A percentile compares a stretch with the other conserved stretches of the same genome.
Evolutionary conservation across 2,797 vertebrate species (phyloP).

Genomic region (Orestias chungarensis): DNA sequence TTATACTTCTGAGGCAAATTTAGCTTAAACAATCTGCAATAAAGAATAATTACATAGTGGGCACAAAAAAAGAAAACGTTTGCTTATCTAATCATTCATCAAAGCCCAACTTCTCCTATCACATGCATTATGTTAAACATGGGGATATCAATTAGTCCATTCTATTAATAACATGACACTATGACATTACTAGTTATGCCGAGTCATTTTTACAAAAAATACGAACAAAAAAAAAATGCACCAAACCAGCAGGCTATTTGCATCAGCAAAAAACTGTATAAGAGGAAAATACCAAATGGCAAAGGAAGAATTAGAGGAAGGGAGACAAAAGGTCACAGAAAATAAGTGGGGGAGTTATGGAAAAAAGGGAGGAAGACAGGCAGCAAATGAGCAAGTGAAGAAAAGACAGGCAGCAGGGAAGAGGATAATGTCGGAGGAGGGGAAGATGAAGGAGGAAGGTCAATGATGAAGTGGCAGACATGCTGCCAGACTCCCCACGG

Average conservation of each 20-base stretch:
- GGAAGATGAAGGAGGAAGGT: slow-evolving; percentile 59
- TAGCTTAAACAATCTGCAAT: no score
- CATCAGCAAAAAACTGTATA: slow-evolving; percentile 19
- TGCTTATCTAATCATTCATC: no score
- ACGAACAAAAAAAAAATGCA: slow-evolving; percentile 32
- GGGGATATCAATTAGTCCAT: no score
- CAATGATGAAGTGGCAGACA: slow-evolving; percentile 63
- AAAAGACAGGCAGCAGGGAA: slow-evolving; percentile 25
- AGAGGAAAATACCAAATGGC: slow-evolving; percentile 6
- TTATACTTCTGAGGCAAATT: no score
- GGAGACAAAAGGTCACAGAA: slow-evolving; percentile 37
- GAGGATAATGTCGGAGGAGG: slow-evolving; percentile 48
- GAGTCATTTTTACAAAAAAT: slow-evolving; percentile 41
- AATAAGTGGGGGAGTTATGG: slow-evolving; percentile 20
- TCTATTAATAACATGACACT: no score
- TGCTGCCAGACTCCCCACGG: slow-evolving; percentile 57
- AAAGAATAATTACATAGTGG: no score
- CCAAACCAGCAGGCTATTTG: slow-evolving; percentile 5
- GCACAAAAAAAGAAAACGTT: no score
- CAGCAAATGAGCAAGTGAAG: slow-evolving; percentile 47
- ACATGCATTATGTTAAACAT: no score
- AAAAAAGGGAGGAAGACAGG: slow-evolving; percentile 26
- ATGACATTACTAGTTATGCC: slow-evolving; percentile 12
- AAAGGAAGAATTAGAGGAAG: slow-evolving; percentile 19
- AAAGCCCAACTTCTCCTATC: no score